These are phyloP conservation scores for Ctenosaura bakeri DNA, from an alignment of 2,797 vertebrate genomes.

Conservation along the genomic window DNA sequence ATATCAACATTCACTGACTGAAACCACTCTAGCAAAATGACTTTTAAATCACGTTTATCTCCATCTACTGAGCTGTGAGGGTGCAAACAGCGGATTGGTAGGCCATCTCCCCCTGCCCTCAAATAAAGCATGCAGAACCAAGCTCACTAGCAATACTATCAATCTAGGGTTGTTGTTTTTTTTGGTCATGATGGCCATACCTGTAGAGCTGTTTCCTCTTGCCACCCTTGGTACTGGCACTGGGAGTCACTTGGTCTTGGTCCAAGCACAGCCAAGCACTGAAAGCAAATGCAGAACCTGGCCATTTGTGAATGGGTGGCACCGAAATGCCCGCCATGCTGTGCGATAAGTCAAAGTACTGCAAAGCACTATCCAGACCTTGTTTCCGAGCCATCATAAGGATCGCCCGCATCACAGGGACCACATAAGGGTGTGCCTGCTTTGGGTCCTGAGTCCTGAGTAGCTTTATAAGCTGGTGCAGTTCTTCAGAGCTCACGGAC, in stretches of 20 bases:
- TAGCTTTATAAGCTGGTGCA: slow-evolving; percentile 87
- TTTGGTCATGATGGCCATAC: slow-evolving; percentile 75
- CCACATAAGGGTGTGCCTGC: slow-evolving; percentile 85
- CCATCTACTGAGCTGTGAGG: background rate
- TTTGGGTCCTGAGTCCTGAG: slow-evolving; percentile 85
- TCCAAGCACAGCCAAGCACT: slow-evolving; percentile 95
- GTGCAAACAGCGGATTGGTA: background rate
- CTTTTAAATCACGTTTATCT: background rate
- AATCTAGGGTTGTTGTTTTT: background rate
- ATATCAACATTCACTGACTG: background rate
- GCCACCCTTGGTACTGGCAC: slow-evolving; percentile 82
- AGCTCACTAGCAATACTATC: background rate
- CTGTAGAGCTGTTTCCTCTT: slow-evolving; percentile 98
- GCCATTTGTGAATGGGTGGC: slow-evolving; percentile 92
- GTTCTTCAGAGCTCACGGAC: slow-evolving; percentile 90
- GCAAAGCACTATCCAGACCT: slow-evolving; percentile 92
- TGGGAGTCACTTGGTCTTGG: slow-evolving; percentile 87
- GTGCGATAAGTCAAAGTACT: slow-evolving; percentile 94
- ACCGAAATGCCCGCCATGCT: slow-evolving; percentile 95
- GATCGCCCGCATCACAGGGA: slow-evolving; percentile 87
- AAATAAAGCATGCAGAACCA: background rate
- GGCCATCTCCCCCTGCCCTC: no score
- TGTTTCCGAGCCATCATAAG: slow-evolving; percentile 93
- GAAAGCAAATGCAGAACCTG: slow-evolving; percentile 94
- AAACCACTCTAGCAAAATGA: background rate